Percentiles rank a stretch among this genome's conserved stretches.
Evolutionary conservation across 2,797 vertebrate genomes (phyloP).

Genomic region (Poecilia wingei): DNA sequence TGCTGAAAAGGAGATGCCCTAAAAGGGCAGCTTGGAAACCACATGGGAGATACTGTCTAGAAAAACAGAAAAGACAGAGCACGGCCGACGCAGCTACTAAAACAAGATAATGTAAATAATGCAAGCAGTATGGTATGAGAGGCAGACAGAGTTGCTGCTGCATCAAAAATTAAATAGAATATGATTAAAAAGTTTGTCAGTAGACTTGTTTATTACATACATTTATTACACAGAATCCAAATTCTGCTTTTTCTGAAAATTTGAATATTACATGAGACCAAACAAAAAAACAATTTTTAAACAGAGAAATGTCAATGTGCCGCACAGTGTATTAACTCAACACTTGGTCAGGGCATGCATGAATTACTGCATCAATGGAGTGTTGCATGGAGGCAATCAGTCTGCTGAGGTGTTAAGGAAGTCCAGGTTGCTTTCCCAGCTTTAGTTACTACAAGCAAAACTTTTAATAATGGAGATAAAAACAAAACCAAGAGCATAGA

Average conservation of each 20-base stretch:
- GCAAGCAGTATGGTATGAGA: background rate
- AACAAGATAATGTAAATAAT: constrained; percentile 16
- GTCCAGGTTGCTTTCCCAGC: background rate
- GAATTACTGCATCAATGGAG: background rate
- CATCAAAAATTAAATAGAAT: background rate
- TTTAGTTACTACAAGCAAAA: background rate
- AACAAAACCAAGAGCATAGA: background rate
- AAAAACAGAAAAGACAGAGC: background rate
- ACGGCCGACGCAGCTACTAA: background rate
- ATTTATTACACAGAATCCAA: background rate
- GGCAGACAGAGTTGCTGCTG: background rate
- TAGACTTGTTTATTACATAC: background rate
- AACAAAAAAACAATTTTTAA: background rate
- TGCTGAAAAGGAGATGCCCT: background rate
- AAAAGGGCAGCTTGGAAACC: constrained; percentile 21
- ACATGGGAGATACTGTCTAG: constrained; percentile 4
- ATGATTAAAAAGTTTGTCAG: background rate
- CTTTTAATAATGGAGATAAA: too few relatives aligned
- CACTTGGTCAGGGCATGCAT: background rate
- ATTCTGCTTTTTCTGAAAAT: background rate
- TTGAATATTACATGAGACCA: background rate
- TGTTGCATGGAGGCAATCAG: background rate
- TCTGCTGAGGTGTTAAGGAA: background rate
- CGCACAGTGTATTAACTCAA: background rate
- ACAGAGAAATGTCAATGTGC: background rate